Evolutionary conservation across 2,888 invertebrate species (phyloP).

Genomic region (Lagria hirta): DNA sequence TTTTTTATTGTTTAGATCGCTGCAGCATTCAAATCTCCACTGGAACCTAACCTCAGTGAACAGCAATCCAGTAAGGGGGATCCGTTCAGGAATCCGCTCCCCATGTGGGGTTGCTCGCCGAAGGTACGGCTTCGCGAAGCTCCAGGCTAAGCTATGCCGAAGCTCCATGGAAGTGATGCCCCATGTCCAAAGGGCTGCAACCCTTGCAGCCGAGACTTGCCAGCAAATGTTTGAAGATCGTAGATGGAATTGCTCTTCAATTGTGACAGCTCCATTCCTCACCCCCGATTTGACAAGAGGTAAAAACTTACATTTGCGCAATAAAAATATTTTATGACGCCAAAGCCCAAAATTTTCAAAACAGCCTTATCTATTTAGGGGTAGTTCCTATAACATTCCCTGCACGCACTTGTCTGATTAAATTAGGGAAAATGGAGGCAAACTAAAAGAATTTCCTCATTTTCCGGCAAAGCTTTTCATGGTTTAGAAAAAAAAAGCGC

Average conservation of each 20-base stretch:
- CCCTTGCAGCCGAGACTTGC: conserved; percentile 68
- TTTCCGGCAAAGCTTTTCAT: too few relatives aligned
- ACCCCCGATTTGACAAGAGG: conserved; percentile 79
- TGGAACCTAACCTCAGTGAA: conserved; percentile 47
- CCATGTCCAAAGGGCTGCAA: conserved; percentile 73
- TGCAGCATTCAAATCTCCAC: conserved; percentile 50
- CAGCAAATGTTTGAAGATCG: conserved; percentile 70
- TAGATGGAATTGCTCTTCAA: conserved; percentile 83
- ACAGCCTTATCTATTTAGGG: too few relatives aligned
- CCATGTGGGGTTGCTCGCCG: conserved; percentile 49
- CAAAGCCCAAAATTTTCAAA: too few relatives aligned
- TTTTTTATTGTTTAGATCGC: conserved; percentile 50
- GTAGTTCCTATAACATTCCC: too few relatives aligned
- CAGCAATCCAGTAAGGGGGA: conserved; percentile 44
- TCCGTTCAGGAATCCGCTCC: conserved; percentile 47
- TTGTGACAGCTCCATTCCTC: conserved; percentile 69
- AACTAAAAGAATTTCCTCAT: too few relatives aligned
- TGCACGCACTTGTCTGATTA: too few relatives aligned
- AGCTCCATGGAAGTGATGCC: conserved; percentile 72
- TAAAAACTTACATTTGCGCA: too few relatives aligned
- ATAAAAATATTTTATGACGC: too few relatives aligned
- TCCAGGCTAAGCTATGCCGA: conserved; percentile 66
- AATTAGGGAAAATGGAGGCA: too few relatives aligned
- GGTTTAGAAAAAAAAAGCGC: too few relatives aligned
- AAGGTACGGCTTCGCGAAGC: conserved; percentile 59